These are phyloP conservation scores for Drosophila sulfurigaster DNA, from an alignment of 1,140 invertebrate genomes.

Conservation along the genomic window DNA sequence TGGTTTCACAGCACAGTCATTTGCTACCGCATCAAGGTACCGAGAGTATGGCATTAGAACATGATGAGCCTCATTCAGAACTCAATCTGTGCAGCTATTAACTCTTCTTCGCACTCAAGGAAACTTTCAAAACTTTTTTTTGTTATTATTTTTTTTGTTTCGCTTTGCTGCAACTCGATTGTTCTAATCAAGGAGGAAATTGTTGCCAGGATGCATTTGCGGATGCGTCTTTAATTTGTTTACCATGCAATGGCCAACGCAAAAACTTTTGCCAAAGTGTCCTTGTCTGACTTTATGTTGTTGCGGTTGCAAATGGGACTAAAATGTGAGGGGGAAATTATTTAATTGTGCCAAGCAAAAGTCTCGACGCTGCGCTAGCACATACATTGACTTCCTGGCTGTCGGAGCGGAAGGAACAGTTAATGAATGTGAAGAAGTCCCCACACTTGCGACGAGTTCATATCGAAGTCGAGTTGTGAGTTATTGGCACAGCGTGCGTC, in stretches of 20 bases:
- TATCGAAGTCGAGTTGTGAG: constrained; percentile 34
- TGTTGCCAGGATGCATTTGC: constrained; percentile 75
- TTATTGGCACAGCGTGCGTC: constrained; percentile 45
- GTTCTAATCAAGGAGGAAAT: constrained; percentile 62
- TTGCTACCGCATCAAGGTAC: constrained; percentile 38
- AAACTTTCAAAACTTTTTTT: background rate
- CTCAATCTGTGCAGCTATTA: constrained; percentile 49
- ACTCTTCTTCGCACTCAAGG: constrained; percentile 10
- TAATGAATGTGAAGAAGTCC: constrained; percentile 25
- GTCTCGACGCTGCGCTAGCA: background rate
- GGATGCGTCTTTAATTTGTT: constrained; percentile 75
- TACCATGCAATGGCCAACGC: constrained; percentile 45
- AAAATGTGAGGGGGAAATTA: constrained; percentile 56
- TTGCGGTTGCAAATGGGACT: constrained; percentile 31
- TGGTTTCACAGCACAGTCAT: constrained; percentile 60
- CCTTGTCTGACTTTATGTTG: constrained; percentile 55
- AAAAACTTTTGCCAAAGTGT: constrained; percentile 52
- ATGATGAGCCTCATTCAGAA: constrained; percentile 78
- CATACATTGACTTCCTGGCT: constrained; percentile 9
- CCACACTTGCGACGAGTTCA: constrained; percentile 61
- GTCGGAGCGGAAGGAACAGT: constrained; percentile 1
- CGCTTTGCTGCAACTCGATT: constrained; percentile 57
- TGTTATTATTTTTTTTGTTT: no score
- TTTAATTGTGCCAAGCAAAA: constrained; percentile 61
- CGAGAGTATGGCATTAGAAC: constrained; percentile 69